Conservation (phyloP, 2,113 vertebrate genomes). For the Hemiprocne comata region DNA sequence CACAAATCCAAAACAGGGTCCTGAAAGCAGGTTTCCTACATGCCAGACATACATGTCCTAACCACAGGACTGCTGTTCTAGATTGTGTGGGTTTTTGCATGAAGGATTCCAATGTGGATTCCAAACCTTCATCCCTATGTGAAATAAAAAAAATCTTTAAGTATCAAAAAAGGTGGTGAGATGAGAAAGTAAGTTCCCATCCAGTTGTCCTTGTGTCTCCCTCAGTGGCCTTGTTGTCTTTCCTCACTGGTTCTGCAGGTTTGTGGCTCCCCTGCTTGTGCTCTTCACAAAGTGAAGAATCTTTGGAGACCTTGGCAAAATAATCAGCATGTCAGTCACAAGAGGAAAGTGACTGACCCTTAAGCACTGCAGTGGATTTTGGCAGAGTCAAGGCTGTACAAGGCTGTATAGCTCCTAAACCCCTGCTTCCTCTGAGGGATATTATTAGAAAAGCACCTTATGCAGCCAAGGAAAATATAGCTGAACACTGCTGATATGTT, state of each 20-base stretch:
- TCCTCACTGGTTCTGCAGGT: neutral
- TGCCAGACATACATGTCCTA: neutral
- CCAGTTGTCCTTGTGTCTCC: neutral
- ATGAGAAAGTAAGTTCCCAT: neutral
- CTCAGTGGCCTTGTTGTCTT: neutral
- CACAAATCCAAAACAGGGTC: neutral
- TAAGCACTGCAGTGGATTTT: neutral
- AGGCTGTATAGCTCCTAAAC: neutral
- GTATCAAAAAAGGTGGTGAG: neutral
- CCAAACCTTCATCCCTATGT: neutral
- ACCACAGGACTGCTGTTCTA: neutral
- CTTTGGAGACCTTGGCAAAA: neutral
- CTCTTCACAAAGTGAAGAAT: neutral
- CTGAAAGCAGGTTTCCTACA: neutral
- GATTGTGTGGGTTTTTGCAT: neutral
- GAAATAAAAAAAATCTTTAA: neutral
- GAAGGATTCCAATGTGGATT: neutral
- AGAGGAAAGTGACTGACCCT: neutral
- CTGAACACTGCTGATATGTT: neutral
- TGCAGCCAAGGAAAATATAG: conserved; percentile 34
- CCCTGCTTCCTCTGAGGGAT: neutral
- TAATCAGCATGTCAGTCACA: neutral
- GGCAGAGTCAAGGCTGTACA: neutral
- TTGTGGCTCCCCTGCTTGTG: neutral
- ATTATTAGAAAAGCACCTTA: conserved; percentile 12